Percentiles rank a stretch among this genome's conserved stretches.
phyloP scores from a whole-genome alignment of 1,140 invertebrate species.

The Trigoniulus corallinus region DNA sequence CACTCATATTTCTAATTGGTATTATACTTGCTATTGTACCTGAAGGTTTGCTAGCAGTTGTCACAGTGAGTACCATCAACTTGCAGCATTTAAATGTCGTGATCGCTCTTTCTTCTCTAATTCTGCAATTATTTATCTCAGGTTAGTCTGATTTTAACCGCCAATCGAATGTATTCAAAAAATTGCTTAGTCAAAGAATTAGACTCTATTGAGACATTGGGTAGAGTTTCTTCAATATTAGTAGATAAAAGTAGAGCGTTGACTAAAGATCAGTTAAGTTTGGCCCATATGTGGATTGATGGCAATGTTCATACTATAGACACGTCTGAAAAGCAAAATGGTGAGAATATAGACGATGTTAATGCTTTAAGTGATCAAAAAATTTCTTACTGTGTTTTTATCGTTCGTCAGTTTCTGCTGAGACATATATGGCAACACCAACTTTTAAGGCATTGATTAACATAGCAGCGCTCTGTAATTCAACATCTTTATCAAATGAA shows the following conservation, averaged over 20 bases:
- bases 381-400: too few species aligned
- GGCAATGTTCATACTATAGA: constrained; percentile 36
- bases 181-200: constrained; percentile 49
- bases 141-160: constrained; percentile 44
- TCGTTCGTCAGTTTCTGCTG: too few species aligned
- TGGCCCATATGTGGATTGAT: constrained; percentile 46
- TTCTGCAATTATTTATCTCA: constrained; percentile 13
- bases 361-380: neutral
- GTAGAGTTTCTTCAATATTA: constrained; percentile 47
- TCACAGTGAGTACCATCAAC: constrained; percentile 23
- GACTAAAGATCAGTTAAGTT: constrained; percentile 48
- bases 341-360: constrained; percentile 18
- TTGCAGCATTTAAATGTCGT: neutral
- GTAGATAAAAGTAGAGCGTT: constrained; percentile 48
- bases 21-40: constrained; percentile 28
- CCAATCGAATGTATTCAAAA: constrained; percentile 45
- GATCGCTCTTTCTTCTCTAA: neutral
- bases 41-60: constrained; percentile 27
- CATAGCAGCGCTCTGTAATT: constrained; percentile 32
- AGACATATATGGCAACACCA: too few species aligned
- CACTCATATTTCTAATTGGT: constrained; percentile 15
- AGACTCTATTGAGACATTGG: constrained; percentile 46
- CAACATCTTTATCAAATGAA: constrained; percentile 32
- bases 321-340: constrained; percentile 37
- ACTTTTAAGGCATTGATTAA: constrained; percentile 39